phyloP scores from a whole-genome alignment of 2,113 vertebrate genomes.

The Rhinolophus sinicus region DNA sequence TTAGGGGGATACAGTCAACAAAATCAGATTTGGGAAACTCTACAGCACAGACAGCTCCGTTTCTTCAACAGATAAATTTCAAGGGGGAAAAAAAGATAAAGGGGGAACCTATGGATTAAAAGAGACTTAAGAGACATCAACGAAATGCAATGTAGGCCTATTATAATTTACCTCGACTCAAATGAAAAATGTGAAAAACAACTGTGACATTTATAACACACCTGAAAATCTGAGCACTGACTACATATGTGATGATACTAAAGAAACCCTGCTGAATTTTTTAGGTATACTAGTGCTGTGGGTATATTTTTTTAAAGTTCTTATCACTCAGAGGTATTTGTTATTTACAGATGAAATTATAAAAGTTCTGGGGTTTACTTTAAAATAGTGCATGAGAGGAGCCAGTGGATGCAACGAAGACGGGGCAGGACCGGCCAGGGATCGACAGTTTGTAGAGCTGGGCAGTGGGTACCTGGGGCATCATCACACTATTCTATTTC shows the following conservation, averaged over 20 bases:
- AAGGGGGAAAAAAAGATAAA: background rate
- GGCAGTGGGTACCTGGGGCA: rapidly evolving
- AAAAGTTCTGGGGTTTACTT: constrained; percentile 13
- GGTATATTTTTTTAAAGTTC: background rate
- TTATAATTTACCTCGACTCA: constrained; percentile 23
- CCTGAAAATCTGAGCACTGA: background rate
- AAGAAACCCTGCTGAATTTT: background rate
- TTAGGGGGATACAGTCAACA: too few relatives aligned
- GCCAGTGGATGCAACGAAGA: background rate
- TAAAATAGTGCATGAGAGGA: background rate
- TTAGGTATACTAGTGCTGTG: background rate
- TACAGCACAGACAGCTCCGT: background rate
- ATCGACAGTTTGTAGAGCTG: too few relatives aligned
- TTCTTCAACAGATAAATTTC: background rate
- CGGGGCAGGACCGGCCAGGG: background rate
- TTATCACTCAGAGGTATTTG: constrained; percentile 19
- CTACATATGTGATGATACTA: background rate
- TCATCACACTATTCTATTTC: background rate
- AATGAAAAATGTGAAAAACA: background rate
- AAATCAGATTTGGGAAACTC: background rate
- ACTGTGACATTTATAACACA: background rate
- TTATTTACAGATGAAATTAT: background rate
- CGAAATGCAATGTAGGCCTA: background rate
- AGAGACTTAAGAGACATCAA: background rate
- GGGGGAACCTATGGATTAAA: background rate